These are phyloP conservation scores for Dryoscopus gambensis DNA, from an alignment of 2,113 vertebrate genomes.

Conservation along the genomic window DNA sequence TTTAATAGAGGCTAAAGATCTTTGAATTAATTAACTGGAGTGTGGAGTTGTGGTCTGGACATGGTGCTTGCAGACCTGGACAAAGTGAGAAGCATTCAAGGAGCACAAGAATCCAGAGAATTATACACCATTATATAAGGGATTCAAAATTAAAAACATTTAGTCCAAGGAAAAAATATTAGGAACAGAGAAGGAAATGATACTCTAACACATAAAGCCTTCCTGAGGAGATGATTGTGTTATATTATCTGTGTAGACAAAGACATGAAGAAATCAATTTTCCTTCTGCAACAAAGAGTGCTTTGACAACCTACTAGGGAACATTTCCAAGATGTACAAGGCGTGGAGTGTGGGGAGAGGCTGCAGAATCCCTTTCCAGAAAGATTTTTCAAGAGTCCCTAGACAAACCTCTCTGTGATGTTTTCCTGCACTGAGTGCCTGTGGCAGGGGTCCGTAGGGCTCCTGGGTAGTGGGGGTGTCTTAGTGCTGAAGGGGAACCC, in stretches of 20 bases:
- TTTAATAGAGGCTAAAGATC: background rate
- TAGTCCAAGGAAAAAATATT: background rate
- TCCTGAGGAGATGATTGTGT: background rate
- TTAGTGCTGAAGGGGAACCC: background rate
- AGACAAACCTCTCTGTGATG: background rate
- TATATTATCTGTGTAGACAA: background rate
- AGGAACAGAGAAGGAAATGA: background rate
- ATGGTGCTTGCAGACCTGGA: background rate
- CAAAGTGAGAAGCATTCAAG: background rate
- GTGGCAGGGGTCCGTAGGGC: rapidly evolving
- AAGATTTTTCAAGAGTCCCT: background rate
- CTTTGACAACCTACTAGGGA: background rate
- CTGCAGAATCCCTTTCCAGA: background rate
- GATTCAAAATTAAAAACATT: background rate
- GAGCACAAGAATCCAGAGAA: background rate
- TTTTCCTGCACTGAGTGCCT: background rate
- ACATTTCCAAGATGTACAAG: slow-evolving; percentile 1
- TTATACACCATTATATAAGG: background rate
- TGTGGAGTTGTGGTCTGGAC: background rate
- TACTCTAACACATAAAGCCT: background rate
- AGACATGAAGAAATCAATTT: background rate
- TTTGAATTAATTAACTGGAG: background rate
- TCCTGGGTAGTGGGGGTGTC: background rate
- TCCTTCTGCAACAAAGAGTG: slow-evolving; percentile 9
- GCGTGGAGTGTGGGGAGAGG: background rate